Evolutionary conservation across 2,797 vertebrate species (phyloP).

Genomic region (Hafferia zeledoni): DNA sequence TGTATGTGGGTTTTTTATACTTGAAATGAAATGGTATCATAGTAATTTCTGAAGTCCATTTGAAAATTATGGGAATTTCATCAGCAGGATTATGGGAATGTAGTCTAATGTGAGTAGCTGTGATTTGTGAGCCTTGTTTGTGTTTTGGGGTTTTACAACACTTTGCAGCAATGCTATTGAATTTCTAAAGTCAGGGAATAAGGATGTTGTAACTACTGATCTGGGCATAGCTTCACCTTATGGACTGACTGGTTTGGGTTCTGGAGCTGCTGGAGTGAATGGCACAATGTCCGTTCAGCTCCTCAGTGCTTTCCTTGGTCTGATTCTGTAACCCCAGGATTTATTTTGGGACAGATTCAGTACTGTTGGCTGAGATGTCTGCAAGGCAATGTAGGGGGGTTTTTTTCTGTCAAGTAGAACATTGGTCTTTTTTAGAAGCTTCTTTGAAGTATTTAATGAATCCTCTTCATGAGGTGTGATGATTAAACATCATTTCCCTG

Average conservation of each 20-base stretch:
- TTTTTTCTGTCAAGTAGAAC: neutral
- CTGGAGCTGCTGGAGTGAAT: neutral
- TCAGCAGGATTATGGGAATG: neutral
- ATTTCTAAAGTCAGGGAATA: neutral
- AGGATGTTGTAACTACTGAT: neutral
- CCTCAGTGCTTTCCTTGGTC: neutral
- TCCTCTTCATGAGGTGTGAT: neutral
- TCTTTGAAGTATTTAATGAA: neutral
- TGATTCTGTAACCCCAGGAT: neutral
- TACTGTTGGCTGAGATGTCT: neutral
- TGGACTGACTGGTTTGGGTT: neutral
- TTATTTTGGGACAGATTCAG: neutral
- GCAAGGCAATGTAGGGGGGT: neutral
- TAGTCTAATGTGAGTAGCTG: neutral
- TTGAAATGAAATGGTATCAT: neutral
- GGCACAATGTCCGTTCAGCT: accelerated
- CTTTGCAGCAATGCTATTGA: neutral
- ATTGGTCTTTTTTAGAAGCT: neutral
- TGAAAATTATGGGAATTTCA: neutral
- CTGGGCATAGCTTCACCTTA: neutral
- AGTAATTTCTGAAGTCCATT: neutral
- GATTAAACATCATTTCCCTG: neutral
- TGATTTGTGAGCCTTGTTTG: neutral
- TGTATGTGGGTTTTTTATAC: neutral
- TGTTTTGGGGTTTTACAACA: neutral